phyloP scores from a whole-genome alignment of 2,888 invertebrate genomes.

The Allacma fusca region DNA sequence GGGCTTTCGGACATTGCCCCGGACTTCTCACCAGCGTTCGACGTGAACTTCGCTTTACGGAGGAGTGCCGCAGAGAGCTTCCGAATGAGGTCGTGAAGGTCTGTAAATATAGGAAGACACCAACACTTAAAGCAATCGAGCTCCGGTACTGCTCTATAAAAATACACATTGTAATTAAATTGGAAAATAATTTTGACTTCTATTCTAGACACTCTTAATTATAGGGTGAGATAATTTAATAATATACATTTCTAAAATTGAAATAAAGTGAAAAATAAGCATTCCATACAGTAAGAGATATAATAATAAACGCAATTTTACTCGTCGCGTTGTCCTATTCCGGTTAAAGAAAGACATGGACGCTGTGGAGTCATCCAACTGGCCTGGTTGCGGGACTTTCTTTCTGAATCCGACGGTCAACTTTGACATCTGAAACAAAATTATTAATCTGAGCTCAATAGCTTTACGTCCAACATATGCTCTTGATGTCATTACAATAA shows the following conservation, averaged over 20 bases:
- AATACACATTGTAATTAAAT: too few relatives aligned
- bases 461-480: neutral
- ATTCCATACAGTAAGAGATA: too few relatives aligned
- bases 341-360: conserved; percentile 56
- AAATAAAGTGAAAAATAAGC: too few relatives aligned
- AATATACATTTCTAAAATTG: too few relatives aligned
- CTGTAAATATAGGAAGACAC: conserved; percentile 23
- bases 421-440: conserved; percentile 53
- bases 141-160: too few relatives aligned
- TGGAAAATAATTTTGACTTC: too few relatives aligned
- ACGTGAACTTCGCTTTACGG: conserved; percentile 27
- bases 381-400: conserved; percentile 48
- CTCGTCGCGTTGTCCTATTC: conserved; percentile 51
- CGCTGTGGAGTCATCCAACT: conserved; percentile 54
- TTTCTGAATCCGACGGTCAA: conserved; percentile 54
- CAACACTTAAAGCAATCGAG: neutral
- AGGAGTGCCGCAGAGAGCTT: conserved; percentile 39
- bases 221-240: too few relatives aligned
- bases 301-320: conserved; percentile 39
- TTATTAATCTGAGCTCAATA: neutral
- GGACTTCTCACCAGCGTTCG: conserved; percentile 7
- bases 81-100: conserved; percentile 46
- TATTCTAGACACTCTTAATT: too few relatives aligned
- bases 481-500: too few relatives aligned
- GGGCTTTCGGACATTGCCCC: neutral